Percentiles rank a stretch among this genome's conserved stretches.
Evolutionary conservation across 2,113 vertebrate species (phyloP).

Genomic region (Menura novaehollandiae): DNA sequence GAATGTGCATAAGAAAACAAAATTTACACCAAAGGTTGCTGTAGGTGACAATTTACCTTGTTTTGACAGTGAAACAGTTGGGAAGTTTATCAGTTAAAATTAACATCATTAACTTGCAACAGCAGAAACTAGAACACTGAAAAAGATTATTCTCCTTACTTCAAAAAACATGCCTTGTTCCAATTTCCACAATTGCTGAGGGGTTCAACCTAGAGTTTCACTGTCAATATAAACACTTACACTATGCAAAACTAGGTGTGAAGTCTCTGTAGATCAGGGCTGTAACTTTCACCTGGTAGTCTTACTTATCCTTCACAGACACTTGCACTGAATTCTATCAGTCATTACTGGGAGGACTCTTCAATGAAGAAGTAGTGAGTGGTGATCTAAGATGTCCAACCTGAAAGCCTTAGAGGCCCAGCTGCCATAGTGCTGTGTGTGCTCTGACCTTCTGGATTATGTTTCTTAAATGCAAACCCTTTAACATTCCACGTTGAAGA

Average conservation of each 20-base stretch:
- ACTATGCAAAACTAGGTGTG: neutral
- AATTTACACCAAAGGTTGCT: neutral
- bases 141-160: neutral
- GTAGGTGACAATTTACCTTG: neutral
- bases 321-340: neutral
- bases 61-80: neutral
- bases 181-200: neutral
- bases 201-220: neutral
- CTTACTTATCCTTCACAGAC: neutral
- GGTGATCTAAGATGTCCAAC: neutral
- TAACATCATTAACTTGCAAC: neutral
- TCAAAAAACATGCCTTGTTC: neutral
- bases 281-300: neutral
- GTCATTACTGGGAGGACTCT: neutral
- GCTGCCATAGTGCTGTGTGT: neutral
- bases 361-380: neutral
- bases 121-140: neutral
- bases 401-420: neutral
- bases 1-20: neutral
- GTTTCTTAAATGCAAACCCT: neutral
- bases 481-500: neutral
- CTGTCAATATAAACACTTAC: neutral
- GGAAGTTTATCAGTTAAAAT: neutral
- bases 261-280: neutral
- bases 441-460: neutral